These are phyloP conservation scores for Nyctibius bracteatus DNA, from an alignment of 2,113 vertebrate species.

Conservation along the genomic window DNA sequence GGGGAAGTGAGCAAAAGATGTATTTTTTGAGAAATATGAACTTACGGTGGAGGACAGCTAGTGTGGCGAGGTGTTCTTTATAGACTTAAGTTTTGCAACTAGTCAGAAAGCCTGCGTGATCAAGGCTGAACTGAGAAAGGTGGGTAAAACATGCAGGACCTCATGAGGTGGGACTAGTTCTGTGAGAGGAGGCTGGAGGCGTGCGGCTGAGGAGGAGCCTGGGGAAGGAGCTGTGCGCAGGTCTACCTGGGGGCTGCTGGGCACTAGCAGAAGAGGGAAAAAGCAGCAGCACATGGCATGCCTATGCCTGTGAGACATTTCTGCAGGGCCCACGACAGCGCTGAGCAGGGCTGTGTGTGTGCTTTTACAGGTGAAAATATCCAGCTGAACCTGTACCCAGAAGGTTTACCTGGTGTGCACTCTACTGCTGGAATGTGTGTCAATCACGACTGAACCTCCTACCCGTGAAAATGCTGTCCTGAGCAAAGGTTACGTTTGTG, in stretches of 20 bases:
- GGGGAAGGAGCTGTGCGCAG: not conserved
- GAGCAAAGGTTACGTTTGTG: not conserved
- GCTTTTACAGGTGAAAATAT: not conserved
- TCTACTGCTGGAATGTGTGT: not conserved
- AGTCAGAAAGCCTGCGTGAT: not conserved
- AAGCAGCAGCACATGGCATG: rapidly evolving
- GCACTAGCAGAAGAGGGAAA: not conserved
- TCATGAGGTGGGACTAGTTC: not conserved
- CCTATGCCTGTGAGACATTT: not conserved
- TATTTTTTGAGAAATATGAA: not conserved
- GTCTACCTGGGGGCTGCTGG: not conserved
- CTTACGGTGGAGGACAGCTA: not conserved
- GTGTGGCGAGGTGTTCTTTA: not conserved
- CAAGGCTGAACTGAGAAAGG: not conserved
- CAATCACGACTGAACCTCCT: not conserved
- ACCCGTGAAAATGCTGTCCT: not conserved
- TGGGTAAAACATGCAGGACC: not conserved
- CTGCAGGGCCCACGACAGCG: not conserved
- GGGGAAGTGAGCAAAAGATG: not conserved
- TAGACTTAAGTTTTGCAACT: not conserved
- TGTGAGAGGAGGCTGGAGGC: not conserved
- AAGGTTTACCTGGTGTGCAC: not conserved
- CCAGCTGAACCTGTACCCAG: rapidly evolving
- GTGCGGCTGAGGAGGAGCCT: not conserved
- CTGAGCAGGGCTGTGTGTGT: not conserved